Evolutionary conservation across 2,888 invertebrate species (phyloP), one percentile per base, ranked within the genome.

Genomic region (Lochmaea capreae): DNA sequence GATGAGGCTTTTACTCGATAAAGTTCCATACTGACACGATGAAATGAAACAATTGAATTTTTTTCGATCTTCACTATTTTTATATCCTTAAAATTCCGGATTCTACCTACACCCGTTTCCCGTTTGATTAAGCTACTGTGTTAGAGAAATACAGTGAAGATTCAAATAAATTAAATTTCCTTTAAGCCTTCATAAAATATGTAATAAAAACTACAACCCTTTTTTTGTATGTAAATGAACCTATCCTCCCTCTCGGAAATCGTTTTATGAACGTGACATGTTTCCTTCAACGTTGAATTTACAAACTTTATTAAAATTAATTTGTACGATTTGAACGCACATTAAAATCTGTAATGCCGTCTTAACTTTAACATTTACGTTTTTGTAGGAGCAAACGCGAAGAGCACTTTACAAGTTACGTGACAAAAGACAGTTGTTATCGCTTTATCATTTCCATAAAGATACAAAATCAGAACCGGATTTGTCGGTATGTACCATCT

Each of bases 381-480:
- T 68, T 68, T 68, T 68, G 49, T n/a, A 59, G 49, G 62, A 69
- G 62, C 66, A 76, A 74, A 74, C 65, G 54, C 54, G 73, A 39
- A 2, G 33, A 75, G 75, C 77, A 76, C 78, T 79, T 79, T 76
- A 77, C 77, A 77, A 76, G 76, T 74, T 71, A 78, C 78, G 76
- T 78, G 79, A 80, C 79, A 80, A 78, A 79, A 78, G 80, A 74
- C 76, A 70, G 75, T 76, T 77, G 68, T 77, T 78, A 75, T 46
- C 68, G 72, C 73, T 78, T 73, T 78, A 79, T 79, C 77, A 66
- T 75, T 71, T 43, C 26, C 65, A 58, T 71, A 65, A 71, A 71
- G 57, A 71, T 65, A 65, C 62, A 63, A 63, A 11, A 10, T n/a
- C 39, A 63, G 62, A 43, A 5, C 11, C 62, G 62, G 16, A 43